These are phyloP conservation scores for Mactromeris polynyma DNA, from an alignment of 2,888 invertebrate genomes.

Conservation along the genomic window DNA sequence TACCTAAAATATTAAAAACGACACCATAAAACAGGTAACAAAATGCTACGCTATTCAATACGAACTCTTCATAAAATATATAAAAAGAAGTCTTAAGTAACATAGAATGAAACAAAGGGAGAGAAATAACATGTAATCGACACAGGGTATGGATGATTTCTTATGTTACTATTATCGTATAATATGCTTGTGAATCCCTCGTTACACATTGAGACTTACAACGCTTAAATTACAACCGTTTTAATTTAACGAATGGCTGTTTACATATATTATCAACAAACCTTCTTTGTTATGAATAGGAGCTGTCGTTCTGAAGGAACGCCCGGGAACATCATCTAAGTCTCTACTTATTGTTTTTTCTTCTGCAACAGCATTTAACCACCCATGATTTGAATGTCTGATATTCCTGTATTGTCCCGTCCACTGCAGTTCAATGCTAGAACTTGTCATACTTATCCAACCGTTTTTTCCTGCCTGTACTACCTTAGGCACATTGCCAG, in stretches of 20 bases:
- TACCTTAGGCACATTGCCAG: not conserved
- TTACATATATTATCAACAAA: not conserved
- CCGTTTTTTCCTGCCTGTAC: slow-evolving; percentile 28
- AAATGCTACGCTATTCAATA: too few relatives aligned
- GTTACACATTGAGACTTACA: too few relatives aligned
- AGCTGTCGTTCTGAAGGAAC: slow-evolving; percentile 34
- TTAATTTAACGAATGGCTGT: too few relatives aligned
- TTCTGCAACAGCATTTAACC: slow-evolving; percentile 57
- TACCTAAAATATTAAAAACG: not conserved
- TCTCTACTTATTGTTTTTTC: slow-evolving; percentile 22
- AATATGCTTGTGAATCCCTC: too few relatives aligned
- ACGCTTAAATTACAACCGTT: too few relatives aligned
- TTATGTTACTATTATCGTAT: too few relatives aligned
- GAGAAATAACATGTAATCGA: too few relatives aligned
- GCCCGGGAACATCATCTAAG: slow-evolving; percentile 56
- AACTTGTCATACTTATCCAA: slow-evolving; percentile 60
- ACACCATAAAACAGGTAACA: too few relatives aligned
- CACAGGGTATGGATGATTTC: too few relatives aligned
- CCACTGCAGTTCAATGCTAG: slow-evolving; percentile 52
- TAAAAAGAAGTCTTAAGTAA: too few relatives aligned
- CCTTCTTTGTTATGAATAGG: slow-evolving; percentile 53
- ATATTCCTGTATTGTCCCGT: slow-evolving; percentile 59
- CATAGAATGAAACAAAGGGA: too few relatives aligned
- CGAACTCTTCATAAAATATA: too few relatives aligned
- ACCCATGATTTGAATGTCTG: slow-evolving; percentile 46